phyloP scores from a whole-genome alignment of 2,888 invertebrate species.

The Drosophila leonis region DNA sequence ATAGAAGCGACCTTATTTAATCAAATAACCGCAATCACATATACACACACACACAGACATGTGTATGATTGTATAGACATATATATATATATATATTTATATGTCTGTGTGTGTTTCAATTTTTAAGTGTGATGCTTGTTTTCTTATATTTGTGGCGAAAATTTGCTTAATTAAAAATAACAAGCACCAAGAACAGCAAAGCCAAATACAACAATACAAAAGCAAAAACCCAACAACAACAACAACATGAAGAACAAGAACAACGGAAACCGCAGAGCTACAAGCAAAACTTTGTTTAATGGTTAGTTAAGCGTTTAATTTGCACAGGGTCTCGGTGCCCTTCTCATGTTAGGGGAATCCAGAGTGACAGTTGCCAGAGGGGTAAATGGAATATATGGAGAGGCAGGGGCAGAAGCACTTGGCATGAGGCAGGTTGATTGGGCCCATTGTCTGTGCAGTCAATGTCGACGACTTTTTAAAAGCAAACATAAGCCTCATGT shows the following conservation, averaged over 20 bases:
- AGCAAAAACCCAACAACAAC: constrained; percentile 16
- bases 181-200: constrained; percentile 56
- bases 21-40: constrained; percentile 15
- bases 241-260: constrained; percentile 31
- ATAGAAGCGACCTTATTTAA: constrained; percentile 43
- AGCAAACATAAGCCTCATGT: constrained; percentile 53
- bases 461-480: constrained; percentile 62
- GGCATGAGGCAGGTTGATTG: constrained; percentile 2
- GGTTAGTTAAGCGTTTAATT: constrained; percentile 78
- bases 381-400: background rate
- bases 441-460: constrained; percentile 21
- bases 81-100: background rate
- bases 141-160: constrained; percentile 72
- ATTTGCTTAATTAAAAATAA: constrained; percentile 79
- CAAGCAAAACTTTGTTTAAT: constrained; percentile 78
- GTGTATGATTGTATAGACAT: background rate
- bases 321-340: constrained; percentile 47
- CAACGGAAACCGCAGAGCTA: constrained; percentile 66
- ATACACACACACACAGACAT: background rate
- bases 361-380: constrained; percentile 5
- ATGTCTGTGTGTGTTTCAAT: constrained; percentile 16
- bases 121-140: constrained; percentile 48
- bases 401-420: background rate
- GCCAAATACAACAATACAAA: constrained; percentile 36
- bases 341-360: constrained; percentile 14